These are phyloP conservation scores for Gyrodactylus bullatarudis DNA, from an alignment of 1,140 invertebrate genomes.

Conservation along the genomic window DNA sequence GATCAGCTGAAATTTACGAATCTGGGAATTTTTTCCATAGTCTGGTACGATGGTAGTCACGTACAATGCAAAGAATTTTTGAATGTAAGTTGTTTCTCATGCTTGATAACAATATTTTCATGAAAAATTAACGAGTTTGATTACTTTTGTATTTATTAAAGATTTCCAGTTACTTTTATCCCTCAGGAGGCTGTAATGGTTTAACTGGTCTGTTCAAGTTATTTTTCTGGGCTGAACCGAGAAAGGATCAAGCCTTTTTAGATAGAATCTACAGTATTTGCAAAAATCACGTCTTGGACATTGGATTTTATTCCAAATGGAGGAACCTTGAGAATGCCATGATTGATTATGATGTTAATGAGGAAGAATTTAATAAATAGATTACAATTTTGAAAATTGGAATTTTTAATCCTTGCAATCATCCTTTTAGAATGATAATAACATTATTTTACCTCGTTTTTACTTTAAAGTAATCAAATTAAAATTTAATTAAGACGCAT, in stretches of 20 bases:
- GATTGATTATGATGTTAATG: neutral
- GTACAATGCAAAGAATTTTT: neutral
- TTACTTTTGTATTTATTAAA: too few relatives aligned
- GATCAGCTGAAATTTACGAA: neutral
- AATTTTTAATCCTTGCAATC: too few relatives aligned
- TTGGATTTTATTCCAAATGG: neutral
- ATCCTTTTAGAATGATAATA: too few relatives aligned
- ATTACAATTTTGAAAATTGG: too few relatives aligned
- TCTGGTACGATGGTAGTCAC: neutral
- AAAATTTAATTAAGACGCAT: too few relatives aligned
- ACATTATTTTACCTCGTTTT: too few relatives aligned
- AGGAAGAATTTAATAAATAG: neutral
- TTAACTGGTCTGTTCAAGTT: neutral
- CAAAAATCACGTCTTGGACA: neutral
- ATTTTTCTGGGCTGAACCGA: neutral
- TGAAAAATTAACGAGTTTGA: too few relatives aligned
- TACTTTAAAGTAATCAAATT: too few relatives aligned
- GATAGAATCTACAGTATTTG: too few relatives aligned
- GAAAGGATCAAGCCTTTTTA: neutral
- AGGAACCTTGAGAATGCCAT: neutral
- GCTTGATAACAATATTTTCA: too few relatives aligned
- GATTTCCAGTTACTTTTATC: too few relatives aligned
- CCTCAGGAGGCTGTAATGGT: neutral
- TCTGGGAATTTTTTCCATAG: neutral
- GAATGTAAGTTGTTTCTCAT: too few relatives aligned